Percentiles rank a stretch among this genome's conserved stretches.
Evolutionary conservation across 2,888 invertebrate genomes (phyloP).

Genomic region (Cantharis lateralis): DNA sequence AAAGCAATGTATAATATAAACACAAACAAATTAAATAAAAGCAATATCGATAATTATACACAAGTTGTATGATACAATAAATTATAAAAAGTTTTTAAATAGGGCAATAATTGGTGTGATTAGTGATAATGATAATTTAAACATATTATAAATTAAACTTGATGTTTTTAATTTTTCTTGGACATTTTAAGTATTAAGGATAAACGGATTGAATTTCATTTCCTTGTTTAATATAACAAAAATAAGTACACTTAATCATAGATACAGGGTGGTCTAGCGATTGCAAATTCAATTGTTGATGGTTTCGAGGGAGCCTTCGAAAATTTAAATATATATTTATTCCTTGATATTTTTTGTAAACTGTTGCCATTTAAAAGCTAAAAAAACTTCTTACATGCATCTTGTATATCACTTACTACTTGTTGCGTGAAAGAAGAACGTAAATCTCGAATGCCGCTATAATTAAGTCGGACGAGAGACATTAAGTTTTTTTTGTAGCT

Average conservation of each 20-base stretch:
- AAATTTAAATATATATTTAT: background rate
- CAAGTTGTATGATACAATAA: background rate
- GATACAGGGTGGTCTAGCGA: background rate
- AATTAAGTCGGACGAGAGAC: conserved; percentile 4
- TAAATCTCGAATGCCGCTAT: conserved; percentile 3
- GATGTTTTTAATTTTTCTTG: background rate
- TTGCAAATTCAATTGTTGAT: background rate
- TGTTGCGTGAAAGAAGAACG: conserved; percentile 3
- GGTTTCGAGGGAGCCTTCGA: background rate
- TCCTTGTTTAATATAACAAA: background rate
- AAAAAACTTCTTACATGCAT: background rate
- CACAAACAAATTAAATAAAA: background rate
- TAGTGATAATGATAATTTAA: background rate
- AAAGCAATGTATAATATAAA: background rate
- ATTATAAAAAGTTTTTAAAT: background rate
- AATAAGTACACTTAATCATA: background rate
- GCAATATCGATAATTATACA: background rate
- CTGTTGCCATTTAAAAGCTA: background rate
- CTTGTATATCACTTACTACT: conserved; percentile 1
- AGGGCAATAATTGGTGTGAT: background rate
- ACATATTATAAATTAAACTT: background rate
- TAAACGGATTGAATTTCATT: background rate
- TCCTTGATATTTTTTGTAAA: background rate
- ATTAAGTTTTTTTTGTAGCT: background rate
- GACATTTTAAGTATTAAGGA: background rate